Percentiles rank a stretch among this genome's conserved stretches.
phyloP scores from a whole-genome alignment of 2,888 invertebrate species.

The Encarsia formosa region DNA sequence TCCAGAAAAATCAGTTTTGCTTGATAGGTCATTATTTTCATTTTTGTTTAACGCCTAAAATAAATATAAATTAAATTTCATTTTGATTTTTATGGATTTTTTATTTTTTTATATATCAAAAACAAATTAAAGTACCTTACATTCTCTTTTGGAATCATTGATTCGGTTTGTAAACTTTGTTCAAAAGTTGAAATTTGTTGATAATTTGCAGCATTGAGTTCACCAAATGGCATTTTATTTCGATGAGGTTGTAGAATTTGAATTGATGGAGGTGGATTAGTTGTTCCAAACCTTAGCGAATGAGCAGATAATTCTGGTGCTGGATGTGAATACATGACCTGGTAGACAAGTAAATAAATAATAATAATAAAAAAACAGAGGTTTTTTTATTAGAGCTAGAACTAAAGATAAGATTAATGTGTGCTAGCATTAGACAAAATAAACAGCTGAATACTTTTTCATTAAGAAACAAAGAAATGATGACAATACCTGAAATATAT shows the following conservation, averaged over 20 bases:
- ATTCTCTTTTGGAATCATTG: slow-evolving; percentile 6
- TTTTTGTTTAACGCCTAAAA: no score
- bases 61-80: no score
- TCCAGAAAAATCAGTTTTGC: no score
- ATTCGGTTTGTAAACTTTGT: slow-evolving; percentile 19
- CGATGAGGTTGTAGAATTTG: slow-evolving; percentile 56
- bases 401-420: no score
- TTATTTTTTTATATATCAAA: neutral
- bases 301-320: slow-evolving; percentile 50
- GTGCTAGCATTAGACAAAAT: neutral
- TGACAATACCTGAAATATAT: no score
- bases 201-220: slow-evolving; percentile 45
- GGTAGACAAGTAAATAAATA: no score
- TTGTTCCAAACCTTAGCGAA: slow-evolving; percentile 55
- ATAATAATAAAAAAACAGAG: no score
- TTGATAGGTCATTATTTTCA: no score
- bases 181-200: slow-evolving; percentile 25
- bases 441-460: neutral
- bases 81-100: no score
- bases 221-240: slow-evolving; percentile 43
- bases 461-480: neutral
- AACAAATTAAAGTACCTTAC: slow-evolving; percentile 15
- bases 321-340: slow-evolving; percentile 50
- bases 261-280: slow-evolving; percentile 51
- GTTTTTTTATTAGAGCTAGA: no score